These are phyloP conservation scores for Eubasilissa splendida DNA, from an alignment of 2,888 invertebrate genomes.

Conservation along the genomic window DNA sequence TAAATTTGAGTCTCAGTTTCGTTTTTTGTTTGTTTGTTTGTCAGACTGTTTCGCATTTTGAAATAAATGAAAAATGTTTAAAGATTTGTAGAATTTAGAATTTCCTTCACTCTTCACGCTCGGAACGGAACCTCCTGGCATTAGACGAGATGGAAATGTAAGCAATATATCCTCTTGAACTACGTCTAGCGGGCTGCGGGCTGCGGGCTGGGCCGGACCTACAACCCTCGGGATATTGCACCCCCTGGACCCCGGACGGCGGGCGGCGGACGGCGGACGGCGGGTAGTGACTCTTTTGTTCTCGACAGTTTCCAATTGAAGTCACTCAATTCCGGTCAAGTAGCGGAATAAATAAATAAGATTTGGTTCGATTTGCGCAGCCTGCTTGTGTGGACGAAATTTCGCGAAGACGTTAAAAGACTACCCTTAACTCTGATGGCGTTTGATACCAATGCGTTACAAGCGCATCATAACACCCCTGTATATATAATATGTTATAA, in stretches of 20 bases:
- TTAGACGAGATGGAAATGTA: conserved; percentile 53
- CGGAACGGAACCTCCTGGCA: conserved; percentile 37
- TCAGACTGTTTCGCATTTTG: neutral
- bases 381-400: neutral
- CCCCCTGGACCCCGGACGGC: too few species aligned
- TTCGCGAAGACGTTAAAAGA: too few species aligned
- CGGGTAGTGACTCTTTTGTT: neutral
- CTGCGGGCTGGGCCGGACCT: neutral
- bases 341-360: conserved; percentile 30
- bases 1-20: neutral
- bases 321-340: neutral
- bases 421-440: too few species aligned
- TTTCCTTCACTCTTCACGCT: neutral
- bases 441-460: too few species aligned
- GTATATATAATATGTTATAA: too few species aligned
- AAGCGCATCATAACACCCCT: too few species aligned
- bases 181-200: conserved; percentile 13
- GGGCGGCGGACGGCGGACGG: neutral
- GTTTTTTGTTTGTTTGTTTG: neutral
- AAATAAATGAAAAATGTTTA: neutral
- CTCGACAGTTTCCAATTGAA: too few species aligned
- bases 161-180: conserved; percentile 52
- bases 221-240: conserved; percentile 3
- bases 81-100: neutral
- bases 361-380: conserved; percentile 21